Evolutionary conservation across 2,113 vertebrate species (phyloP), one percentile per base, ranked within the genome.

Genomic region (Calyptommatus sinebrachiatus): DNA sequence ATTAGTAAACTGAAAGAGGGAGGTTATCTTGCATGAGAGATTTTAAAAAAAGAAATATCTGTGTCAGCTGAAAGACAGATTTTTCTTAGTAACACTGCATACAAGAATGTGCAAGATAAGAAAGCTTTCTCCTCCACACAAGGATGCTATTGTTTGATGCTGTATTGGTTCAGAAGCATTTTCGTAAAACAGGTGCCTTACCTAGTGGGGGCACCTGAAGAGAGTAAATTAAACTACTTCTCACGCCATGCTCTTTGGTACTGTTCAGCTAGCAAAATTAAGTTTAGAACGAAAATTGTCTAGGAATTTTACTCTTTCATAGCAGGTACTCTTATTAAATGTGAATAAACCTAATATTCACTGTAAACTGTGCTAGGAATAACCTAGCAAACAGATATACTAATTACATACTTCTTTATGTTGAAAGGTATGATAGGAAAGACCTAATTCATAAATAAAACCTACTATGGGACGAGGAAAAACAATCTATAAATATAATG

Each of bases 321-420:
- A 92, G 91, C 84, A 88, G 81, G 88, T 94, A 89, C 88, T 92
- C 89, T 94, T 92, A 93, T 95, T 95, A 94, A 92, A 87, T 86
- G 88, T 94, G 94, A 95, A 95, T 94, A 96, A 95, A 92, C 90
- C 91, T 92, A 92, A 92, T 93, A 94, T 91, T 94, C 93, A 93
- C 93, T 93, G 86, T 89, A 95, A 94, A 93, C 92, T 92, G 86
- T 94, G n/a, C n/a, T n/a, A 86, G 89, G 90, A 94, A 94, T 95
- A 94, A 90, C 82, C 83, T 87, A 88, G 90, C 76, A 88, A 91
- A 92, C n/a, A 92, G 92, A 91, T 90, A 88, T 89, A 89, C 94
- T 95, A 95, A 94, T 95, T 94, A 88, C 90, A 91, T 88, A 84
- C 79, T 92, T 90, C 92, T 93, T 92, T 90, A 86, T 87, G 91